Percentiles rank a stretch among this genome's conserved stretches.
These are phyloP conservation scores for Morpho deidamia DNA, from an alignment of 2,888 invertebrate genomes.

Conservation along the genomic window DNA sequence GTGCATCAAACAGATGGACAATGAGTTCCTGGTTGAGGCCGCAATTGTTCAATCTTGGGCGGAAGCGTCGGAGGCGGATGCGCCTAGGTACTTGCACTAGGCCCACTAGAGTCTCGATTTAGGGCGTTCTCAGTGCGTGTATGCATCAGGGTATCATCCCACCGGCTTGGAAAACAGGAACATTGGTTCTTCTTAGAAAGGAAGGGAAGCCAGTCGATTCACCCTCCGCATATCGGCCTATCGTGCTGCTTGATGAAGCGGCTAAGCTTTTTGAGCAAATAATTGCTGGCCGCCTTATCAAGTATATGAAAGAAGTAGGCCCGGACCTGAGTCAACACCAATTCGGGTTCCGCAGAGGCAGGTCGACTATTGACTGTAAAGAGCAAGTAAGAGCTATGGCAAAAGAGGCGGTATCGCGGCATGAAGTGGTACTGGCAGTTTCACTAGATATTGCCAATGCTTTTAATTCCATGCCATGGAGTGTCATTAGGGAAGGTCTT, in stretches of 20 bases:
- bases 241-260: conserved; percentile 16
- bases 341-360: too few relatives aligned
- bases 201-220: conserved; percentile 7
- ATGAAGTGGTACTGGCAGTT: too few relatives aligned
- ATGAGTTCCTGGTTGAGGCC: conserved; percentile 12
- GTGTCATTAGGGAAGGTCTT: not conserved
- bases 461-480: too few relatives aligned
- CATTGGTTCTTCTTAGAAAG: conserved; percentile 3
- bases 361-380: conserved; percentile 16
- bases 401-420: conserved; percentile 11
- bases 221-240: too few relatives aligned
- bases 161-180: not conserved
- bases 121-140: not conserved
- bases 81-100: not conserved
- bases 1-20: conserved; percentile 10
- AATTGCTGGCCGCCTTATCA: not conserved
- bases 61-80: conserved; percentile 18
- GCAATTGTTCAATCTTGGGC: conserved; percentile 21
- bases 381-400: not conserved
- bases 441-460: too few relatives aligned
- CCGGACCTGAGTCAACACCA: not conserved
- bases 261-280: conserved; percentile 15
- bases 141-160: not conserved
- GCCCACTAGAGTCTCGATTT: not conserved
- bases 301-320: conserved; percentile 4